Percentiles rank a stretch among this genome's conserved stretches.
Conservation (phyloP, 1,140 invertebrate species). For the Rhyacophila brunnea region DNA sequence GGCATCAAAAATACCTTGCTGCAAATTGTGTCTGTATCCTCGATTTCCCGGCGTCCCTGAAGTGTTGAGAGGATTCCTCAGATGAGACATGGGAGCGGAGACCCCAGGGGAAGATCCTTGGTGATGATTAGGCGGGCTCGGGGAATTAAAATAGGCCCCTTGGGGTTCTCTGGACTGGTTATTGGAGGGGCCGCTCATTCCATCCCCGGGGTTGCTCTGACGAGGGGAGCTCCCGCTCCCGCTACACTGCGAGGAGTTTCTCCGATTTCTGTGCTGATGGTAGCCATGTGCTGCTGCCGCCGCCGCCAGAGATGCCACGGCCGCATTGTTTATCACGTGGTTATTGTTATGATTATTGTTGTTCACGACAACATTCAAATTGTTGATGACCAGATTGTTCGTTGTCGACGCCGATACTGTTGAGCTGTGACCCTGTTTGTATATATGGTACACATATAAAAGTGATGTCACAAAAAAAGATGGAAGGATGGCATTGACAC, state of each 20-base stretch:
- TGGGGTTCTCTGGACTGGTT: constrained; percentile 39
- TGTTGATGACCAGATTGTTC: constrained; percentile 56
- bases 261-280: constrained; percentile 48
- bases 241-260: constrained; percentile 46
- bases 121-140: constrained; percentile 36
- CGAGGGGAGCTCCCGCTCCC: constrained; percentile 12
- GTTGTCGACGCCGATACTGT: constrained; percentile 49
- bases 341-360: constrained; percentile 58
- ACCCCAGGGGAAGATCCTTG: constrained; percentile 41
- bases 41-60: constrained; percentile 42
- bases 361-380: constrained; percentile 54
- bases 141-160: constrained; percentile 46
- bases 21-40: constrained; percentile 50
- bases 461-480: too few species aligned
- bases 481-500: too few species aligned
- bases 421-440: constrained; percentile 27
- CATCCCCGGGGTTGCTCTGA: not conserved
- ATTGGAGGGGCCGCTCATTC: constrained; percentile 44
- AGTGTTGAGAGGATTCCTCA: constrained; percentile 46
- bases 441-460: not conserved
- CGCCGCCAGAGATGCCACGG: constrained; percentile 49
- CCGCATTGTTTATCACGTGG: constrained; percentile 53
- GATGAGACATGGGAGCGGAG: constrained; percentile 50
- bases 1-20: constrained; percentile 45
- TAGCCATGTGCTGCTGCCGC: constrained; percentile 48